Evolutionary conservation across 2,888 invertebrate species (phyloP), one percentile per base, ranked within the genome.

Genomic region (Andrena camellia): DNA sequence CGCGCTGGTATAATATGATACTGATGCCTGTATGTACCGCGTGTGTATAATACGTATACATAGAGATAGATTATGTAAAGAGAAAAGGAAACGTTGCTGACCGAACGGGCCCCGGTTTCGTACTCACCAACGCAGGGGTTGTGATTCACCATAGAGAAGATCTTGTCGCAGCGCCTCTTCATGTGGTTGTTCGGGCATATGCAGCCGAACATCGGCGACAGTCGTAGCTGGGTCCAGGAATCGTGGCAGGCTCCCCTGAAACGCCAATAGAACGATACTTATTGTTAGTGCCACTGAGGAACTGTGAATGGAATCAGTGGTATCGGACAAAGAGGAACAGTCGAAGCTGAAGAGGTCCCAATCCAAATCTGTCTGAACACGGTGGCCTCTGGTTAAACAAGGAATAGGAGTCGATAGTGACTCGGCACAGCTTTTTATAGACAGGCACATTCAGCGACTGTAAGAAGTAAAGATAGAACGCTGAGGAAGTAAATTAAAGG

Each of bases 51-150:
- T 52, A 77, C 72, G 57, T 60, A 75, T 69, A 75, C 69, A 67
- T 35, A 76, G 71, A 84, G 60, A 71, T 54, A 73, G 66, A 69
- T 52, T 52, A 63, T 29, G 57, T 42, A 35, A 62, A 81, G 73
- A 80, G 66, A 57, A 23, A 72, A 69, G 67, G 13, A 70, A 74
- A 67, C 77, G 72, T 68, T 67, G 73, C 66, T 35, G 33, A 62
- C 59, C 20, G 50, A 66, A 52, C 42, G n/a, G 57, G 50, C 52
- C 42, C 29, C 68, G 66, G 66, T 70, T 72, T 54, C 42, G 72
- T 90, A 96, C 98, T 98, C 96, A 98, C 98, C 98, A 94, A 98
- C 97, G 95, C 98, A 98, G 78, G 98, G 98, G 95, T 98, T 98
- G 95, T 98, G 97, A 96, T 98, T 98, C 92, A 98, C 97, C 94